phyloP scores from a whole-genome alignment of 1,140 invertebrate species.

The Glossosoma conforme region DNA sequence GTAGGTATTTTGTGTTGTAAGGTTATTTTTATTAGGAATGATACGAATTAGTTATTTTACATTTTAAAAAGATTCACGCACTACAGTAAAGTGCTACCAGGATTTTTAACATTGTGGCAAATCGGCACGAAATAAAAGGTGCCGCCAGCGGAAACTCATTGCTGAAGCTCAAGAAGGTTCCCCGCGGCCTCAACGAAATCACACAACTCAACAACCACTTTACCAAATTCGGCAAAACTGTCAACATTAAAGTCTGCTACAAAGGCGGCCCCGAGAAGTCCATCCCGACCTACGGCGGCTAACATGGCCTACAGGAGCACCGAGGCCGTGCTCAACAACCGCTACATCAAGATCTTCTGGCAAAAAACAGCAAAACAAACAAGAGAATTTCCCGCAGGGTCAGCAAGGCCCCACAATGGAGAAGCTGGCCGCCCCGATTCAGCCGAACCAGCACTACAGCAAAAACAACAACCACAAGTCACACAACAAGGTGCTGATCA shows the following conservation, averaged over 20 bases:
- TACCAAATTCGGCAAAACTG: slow-evolving; percentile 90
- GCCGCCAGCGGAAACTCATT: slow-evolving; percentile 63
- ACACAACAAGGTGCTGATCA: slow-evolving; percentile 29
- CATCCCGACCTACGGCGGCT: slow-evolving; percentile 83
- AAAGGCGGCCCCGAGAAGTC: slow-evolving; percentile 90
- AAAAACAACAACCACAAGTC: slow-evolving; percentile 32
- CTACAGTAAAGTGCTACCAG: too few relatives aligned
- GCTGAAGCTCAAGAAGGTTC: slow-evolving; percentile 89
- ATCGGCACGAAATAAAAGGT: slow-evolving; percentile 23
- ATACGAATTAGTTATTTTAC: too few relatives aligned
- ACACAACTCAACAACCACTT: slow-evolving; percentile 94
- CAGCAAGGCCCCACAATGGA: slow-evolving; percentile 47
- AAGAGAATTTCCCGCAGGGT: slow-evolving; percentile 53
- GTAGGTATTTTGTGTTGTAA: too few relatives aligned
- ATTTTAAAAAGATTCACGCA: too few relatives aligned
- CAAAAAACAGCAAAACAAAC: slow-evolving; percentile 61
- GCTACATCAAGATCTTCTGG: slow-evolving; percentile 83
- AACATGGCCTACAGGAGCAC: slow-evolving; percentile 89
- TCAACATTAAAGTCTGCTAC: slow-evolving; percentile 90
- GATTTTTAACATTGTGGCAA: too few relatives aligned
- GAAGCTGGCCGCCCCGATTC: slow-evolving; percentile 38
- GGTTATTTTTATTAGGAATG: too few relatives aligned
- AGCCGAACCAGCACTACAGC: slow-evolving; percentile 32
- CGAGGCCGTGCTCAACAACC: slow-evolving; percentile 93
- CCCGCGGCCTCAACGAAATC: slow-evolving; percentile 86